Base-by-base conservation (phyloP, 2,113 vertebrate species). In the Hepsetus odoe region DNA sequence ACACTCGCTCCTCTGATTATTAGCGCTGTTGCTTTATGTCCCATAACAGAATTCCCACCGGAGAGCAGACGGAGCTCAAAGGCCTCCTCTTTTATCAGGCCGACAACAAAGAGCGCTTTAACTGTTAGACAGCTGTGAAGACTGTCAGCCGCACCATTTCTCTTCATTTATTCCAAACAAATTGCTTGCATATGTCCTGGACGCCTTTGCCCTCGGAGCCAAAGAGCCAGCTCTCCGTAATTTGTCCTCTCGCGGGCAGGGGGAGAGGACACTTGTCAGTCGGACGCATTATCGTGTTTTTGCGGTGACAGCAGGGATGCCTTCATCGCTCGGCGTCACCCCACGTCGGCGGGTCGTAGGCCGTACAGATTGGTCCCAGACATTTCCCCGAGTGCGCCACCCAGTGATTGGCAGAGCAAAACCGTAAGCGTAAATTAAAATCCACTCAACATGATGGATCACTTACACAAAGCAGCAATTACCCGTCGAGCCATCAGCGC, bases 101-200 rank as follows among this genome's bases (percentile, higher is more conserved):
- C 83, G 82, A 86, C 76, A 86, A 87, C 79, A 82, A 89, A 86
- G 80, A 24, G 85, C 4, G 7, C 16, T 59, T 61, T 26, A 38
- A 46, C 46, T 33, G 53, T 32, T 68, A 35, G 85, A 86, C 87
- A 86, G 84, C 89, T 87, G 88, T 55, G 56, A 74, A 22, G 74
- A 82, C 84, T 82, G 85, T 87, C 87, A 86, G 71, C 83, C 86
- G 83, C 61, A 89, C 78, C 85, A 81, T 89, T 85, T 87, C 77
- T 38, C 79, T 82, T 88, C 87, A 86, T 90, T 89, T 87, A 90
- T 87, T 87, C 81, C 26, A 77, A 80, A 88, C 88, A 88, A 87
- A 92, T 91, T 32, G 87, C 88, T 91, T 80, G 77, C 90, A 91
- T 83, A 84, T 92, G 91, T 88, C 86, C 56, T 0, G 56, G 51